Conservation (phyloP, 2,113 vertebrate genomes). For the Centropus unirufus region DNA sequence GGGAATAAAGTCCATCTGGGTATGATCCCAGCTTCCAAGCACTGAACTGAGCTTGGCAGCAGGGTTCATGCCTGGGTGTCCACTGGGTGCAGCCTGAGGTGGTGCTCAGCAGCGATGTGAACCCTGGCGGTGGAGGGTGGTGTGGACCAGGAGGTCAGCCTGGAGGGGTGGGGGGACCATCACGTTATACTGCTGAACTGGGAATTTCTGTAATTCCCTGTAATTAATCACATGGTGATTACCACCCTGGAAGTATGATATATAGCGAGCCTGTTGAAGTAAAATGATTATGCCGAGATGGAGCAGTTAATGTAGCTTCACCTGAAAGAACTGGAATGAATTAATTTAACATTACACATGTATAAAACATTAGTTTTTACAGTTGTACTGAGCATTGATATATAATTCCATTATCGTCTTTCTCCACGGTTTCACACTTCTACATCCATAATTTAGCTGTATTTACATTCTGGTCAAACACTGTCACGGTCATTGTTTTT, state of each 20-base stretch:
- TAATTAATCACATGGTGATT: not conserved
- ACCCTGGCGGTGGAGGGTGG: not conserved
- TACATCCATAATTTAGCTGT: not conserved
- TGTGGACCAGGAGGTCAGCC: not conserved
- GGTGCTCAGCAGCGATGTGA: accelerated
- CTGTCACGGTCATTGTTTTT: not conserved
- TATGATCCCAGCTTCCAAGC: not conserved
- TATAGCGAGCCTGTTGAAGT: not conserved
- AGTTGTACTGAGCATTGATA: not conserved
- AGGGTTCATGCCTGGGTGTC: no score
- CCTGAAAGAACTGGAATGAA: not conserved
- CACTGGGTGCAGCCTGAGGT: accelerated
- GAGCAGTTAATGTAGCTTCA: not conserved
- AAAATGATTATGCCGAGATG: not conserved
- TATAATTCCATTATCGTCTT: not conserved
- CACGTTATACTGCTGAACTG: not conserved
- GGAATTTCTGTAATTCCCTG: not conserved
- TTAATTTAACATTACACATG: not conserved
- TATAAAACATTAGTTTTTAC: conserved; percentile 11
- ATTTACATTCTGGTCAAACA: not conserved
- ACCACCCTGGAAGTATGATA: not conserved
- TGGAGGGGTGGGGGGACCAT: not conserved
- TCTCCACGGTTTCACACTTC: not conserved
- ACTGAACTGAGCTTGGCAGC: not conserved
- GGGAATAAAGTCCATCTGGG: not conserved